phyloP scores from a whole-genome alignment of 2,797 vertebrate genomes.

The Phoeniculus purpureus region DNA sequence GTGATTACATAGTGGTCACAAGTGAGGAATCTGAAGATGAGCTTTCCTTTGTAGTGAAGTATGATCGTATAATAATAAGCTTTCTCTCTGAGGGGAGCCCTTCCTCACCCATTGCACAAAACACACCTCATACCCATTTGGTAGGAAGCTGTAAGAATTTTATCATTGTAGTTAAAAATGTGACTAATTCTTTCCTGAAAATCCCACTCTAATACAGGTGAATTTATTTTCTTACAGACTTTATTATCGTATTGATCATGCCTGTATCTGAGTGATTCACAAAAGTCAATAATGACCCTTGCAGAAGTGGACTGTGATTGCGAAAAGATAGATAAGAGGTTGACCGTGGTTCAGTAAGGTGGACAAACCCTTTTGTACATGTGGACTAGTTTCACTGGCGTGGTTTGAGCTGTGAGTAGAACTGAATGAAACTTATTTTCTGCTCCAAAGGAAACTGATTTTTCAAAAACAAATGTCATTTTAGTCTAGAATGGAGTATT shows the following conservation, averaged over 20 bases:
- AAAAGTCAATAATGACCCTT: neutral
- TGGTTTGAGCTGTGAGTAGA: neutral
- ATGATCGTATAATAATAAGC: neutral
- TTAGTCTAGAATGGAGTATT: neutral
- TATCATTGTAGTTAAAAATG: neutral
- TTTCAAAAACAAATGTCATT: neutral
- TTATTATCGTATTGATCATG: neutral
- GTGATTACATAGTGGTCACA: neutral
- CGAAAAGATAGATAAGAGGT: neutral
- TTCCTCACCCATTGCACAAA: neutral
- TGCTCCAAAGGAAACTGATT: neutral
- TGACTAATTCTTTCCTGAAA: neutral
- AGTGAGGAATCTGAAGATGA: neutral
- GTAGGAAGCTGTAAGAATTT: neutral
- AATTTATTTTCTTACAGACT: neutral
- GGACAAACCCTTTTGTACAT: neutral
- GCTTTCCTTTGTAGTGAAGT: constrained; percentile 2
- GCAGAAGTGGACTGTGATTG: neutral
- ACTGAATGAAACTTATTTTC: neutral
- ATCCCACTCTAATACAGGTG: neutral
- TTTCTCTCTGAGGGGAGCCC: neutral
- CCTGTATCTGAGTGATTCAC: neutral
- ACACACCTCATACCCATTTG: neutral
- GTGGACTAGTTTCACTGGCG: neutral
- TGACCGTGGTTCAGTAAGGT: neutral